These are phyloP conservation scores for Escarpia spicata DNA, from an alignment of 2,888 invertebrate species.

Conservation along the genomic window DNA sequence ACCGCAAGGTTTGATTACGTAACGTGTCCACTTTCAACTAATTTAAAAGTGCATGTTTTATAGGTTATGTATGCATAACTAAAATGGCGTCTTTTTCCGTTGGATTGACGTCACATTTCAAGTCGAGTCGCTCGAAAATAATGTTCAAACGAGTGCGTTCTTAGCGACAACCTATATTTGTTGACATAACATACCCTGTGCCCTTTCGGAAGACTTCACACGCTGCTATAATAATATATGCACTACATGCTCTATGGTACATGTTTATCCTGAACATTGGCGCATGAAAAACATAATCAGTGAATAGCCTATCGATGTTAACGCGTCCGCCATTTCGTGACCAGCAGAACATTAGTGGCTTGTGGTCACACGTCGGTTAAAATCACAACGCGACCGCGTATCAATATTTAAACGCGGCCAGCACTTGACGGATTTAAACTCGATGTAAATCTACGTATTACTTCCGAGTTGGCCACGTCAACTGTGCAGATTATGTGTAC, in stretches of 20 bases:
- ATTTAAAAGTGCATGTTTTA: not conserved
- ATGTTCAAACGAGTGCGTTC: not conserved
- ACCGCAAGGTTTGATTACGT: no score
- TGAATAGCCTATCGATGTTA: not conserved
- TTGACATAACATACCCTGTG: not conserved
- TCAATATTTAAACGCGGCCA: not conserved
- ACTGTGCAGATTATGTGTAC: not conserved
- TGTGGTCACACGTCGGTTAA: not conserved
- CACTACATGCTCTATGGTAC: not conserved
- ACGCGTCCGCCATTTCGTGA: not conserved
- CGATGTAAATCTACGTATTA: conserved; percentile 13
- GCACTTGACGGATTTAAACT: not conserved
- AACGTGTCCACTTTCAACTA: not conserved
- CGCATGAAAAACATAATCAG: not conserved
- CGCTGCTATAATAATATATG: not conserved
- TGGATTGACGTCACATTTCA: not conserved
- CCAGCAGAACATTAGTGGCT: not conserved
- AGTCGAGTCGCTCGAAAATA: not conserved
- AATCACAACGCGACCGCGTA: not conserved
- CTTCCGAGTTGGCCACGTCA: not conserved
- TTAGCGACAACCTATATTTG: not conserved
- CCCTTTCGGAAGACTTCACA: not conserved
- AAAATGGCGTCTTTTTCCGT: not conserved
- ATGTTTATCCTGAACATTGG: not conserved
- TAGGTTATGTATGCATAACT: not conserved